phyloP scores from a whole-genome alignment of 2,888 invertebrate species.

The Caenorhabditis angaria region DNA sequence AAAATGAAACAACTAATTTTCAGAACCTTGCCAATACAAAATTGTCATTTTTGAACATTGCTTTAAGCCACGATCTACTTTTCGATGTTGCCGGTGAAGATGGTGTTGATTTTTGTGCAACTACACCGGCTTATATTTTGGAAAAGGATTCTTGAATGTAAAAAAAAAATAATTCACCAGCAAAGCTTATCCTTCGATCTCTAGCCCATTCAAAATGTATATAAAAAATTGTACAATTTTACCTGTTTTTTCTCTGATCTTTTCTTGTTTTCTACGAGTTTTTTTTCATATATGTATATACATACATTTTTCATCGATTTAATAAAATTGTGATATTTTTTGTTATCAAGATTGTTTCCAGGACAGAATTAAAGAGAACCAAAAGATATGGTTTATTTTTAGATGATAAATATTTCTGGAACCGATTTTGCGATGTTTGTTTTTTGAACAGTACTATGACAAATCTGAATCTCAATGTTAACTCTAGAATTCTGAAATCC shows the following conservation, averaged over 20 bases:
- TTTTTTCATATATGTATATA: neutral
- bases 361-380: no score
- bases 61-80: constrained; percentile 12
- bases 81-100: constrained; percentile 18
- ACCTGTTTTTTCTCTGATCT: constrained; percentile 8
- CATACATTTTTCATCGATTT: neutral
- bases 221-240: constrained; percentile 1
- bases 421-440: no score
- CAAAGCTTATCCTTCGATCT: neutral
- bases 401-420: no score
- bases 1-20: constrained; percentile 7
- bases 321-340: neutral
- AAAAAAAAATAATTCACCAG: neutral
- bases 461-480: no score
- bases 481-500: no score
- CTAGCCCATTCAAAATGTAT: neutral
- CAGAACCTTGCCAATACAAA: constrained; percentile 16
- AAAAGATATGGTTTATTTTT: no score
- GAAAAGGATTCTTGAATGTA: constrained; percentile 23
- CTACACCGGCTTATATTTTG: constrained; percentile 20
- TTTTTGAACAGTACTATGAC: no score
- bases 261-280: constrained; percentile 10
- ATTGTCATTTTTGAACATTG: constrained; percentile 14
- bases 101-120: constrained; percentile 30
- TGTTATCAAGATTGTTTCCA: neutral